Conservation (phyloP, 2,888 invertebrate species). For the Amiota minor region DNA sequence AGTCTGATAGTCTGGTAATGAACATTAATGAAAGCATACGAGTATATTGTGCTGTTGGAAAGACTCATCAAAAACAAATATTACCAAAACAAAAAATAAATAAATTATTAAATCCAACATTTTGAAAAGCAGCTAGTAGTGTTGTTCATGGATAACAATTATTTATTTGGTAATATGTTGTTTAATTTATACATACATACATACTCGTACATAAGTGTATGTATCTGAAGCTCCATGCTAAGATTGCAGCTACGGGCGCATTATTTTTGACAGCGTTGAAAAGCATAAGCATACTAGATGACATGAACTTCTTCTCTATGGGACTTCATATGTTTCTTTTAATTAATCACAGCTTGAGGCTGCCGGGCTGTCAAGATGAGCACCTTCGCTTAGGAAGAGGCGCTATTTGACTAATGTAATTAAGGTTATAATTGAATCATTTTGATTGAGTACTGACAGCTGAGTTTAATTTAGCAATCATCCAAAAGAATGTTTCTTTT, state of each 20-base stretch:
- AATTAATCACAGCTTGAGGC: constrained; percentile 12
- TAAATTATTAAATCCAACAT: too few species aligned
- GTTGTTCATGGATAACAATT: too few species aligned
- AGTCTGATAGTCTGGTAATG: too few species aligned
- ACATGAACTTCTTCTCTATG: background rate
- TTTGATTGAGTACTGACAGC: constrained; percentile 2
- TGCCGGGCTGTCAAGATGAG: constrained; percentile 4
- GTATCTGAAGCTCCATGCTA: too few species aligned
- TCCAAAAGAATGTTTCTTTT: background rate
- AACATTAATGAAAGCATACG: too few species aligned
- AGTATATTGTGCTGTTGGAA: too few species aligned
- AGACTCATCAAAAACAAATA: too few species aligned
- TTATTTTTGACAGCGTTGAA: constrained; percentile 6
- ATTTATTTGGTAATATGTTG: too few species aligned
- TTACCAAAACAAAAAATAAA: too few species aligned
- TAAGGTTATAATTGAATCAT: constrained; percentile 1
- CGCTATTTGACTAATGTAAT: background rate
- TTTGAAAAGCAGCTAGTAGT: too few species aligned
- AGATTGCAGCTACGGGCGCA: background rate
- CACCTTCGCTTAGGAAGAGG: background rate
- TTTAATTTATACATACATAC: too few species aligned
- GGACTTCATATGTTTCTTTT: background rate
- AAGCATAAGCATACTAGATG: background rate
- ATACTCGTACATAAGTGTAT: too few species aligned
- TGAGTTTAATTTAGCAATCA: background rate